Evolutionary conservation across 1,140 invertebrate genomes (phyloP), one percentile per base, ranked within the genome.

Genomic region (Drosophila persimilis): DNA sequence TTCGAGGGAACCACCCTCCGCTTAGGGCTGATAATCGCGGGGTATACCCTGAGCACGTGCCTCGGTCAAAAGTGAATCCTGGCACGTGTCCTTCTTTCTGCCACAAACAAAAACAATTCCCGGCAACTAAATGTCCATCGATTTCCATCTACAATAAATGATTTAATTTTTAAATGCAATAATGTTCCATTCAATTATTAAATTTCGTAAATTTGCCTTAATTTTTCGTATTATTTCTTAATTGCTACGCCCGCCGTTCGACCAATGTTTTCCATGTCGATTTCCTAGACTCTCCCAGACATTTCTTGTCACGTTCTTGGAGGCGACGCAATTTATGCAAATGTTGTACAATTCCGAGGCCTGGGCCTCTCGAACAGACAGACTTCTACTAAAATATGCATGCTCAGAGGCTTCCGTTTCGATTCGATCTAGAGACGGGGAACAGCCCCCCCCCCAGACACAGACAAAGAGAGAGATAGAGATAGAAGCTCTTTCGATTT

Each of bases 301-400:
- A 69, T 70, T 70, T 48, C 51, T 39, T 57, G 69, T 57, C 66
- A 70, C 66, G 63, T 69, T 70, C 66, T 69, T 69, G 35, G 64
- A 39, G 69, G 72, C 75, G 73, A 77, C 77, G 54, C 73, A 85
- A 81, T 86, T 85, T 85, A 85, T 85, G 80, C 77, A 77, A 85
- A 85, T 85, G 64, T 66, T 55, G 65, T 70, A 50, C 66, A 70
- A 69, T 70, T 70, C 66, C 26, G 41, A 70, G 64, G 29, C 35
- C 35, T 39, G 5, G 24, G 24, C 29, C 29, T 29, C 35, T 39
- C 9, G 2, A 20, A 31, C 20, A 22, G 31, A 26, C 47, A 55
- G 31, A 53, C 39, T 39, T 39, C 11, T 15, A 67, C 53, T 81
- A 67, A 70, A 73, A 60, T 74, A 85, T 86, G 81, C 73, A 74